phyloP scores from a whole-genome alignment of 1,140 invertebrate genomes.

The Sitophilus oryzae region DNA sequence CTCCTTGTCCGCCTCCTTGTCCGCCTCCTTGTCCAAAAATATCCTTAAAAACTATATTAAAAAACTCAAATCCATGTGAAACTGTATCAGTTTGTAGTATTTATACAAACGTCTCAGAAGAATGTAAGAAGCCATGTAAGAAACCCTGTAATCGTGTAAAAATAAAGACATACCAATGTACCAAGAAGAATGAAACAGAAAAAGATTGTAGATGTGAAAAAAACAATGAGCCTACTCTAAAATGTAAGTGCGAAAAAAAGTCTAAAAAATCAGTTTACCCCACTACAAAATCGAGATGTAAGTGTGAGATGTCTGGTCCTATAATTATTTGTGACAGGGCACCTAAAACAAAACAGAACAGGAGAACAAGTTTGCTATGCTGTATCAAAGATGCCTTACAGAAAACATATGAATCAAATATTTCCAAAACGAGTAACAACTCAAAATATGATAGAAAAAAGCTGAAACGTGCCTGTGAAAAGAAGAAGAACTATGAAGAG shows the following conservation, averaged over 20 bases:
- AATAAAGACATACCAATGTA: background rate
- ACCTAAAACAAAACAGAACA: background rate
- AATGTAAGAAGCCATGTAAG: background rate
- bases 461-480: no score
- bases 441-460: no score
- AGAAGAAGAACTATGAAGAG: no score
- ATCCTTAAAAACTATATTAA: slow-evolving; percentile 1
- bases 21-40: background rate
- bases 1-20: background rate
- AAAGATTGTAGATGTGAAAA: slow-evolving; percentile 12
- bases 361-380: background rate
- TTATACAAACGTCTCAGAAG: no score
- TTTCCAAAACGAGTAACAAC: no score
- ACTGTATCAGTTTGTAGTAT: background rate
- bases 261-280: background rate
- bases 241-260: background rate
- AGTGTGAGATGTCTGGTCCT: background rate
- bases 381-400: background rate
- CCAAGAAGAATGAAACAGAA: background rate
- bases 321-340: slow-evolving; percentile 5
- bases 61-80: slow-evolving; percentile 3
- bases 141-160: background rate
- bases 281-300: background rate
- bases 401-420: background rate
- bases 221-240: background rate